These are phyloP conservation scores for Macquaria ambigua DNA, from an alignment of 2,113 vertebrate species.

Conservation along the genomic window DNA sequence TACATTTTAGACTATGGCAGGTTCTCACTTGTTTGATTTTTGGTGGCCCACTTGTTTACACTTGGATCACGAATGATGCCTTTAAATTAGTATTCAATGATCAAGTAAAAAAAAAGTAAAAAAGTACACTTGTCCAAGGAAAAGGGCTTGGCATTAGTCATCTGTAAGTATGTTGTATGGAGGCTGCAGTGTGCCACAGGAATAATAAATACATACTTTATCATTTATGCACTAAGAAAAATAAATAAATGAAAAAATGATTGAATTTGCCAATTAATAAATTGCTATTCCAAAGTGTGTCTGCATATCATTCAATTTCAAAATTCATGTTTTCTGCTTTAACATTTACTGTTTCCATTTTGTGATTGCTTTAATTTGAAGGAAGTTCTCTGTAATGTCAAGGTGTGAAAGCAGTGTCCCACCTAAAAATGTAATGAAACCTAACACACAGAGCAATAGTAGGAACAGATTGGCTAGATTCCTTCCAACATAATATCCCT, in stretches of 20 bases:
- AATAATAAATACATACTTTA: neutral
- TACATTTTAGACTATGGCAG: neutral
- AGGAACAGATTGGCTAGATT: neutral
- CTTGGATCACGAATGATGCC: neutral
- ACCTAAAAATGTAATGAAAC: neutral
- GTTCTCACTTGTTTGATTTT: neutral
- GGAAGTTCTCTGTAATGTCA: too few relatives aligned
- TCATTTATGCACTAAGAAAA: neutral
- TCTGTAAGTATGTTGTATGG: neutral
- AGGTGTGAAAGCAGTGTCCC: neutral
- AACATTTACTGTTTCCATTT: neutral
- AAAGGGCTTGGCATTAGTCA: neutral
- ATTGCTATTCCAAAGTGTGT: neutral
- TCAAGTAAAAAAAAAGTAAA: neutral
- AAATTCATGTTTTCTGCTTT: neutral
- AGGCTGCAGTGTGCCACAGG: neutral
- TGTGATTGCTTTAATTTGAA: neutral
- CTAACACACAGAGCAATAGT: neutral
- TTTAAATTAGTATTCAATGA: neutral
- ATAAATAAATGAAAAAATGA: neutral
- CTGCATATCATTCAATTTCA: neutral
- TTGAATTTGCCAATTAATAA: neutral
- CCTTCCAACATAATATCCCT: neutral
- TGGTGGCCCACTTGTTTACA: neutral
- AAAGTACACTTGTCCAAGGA: neutral